These are phyloP conservation scores for Priocnemis perturbator DNA, from an alignment of 2,888 invertebrate species.

Conservation along the genomic window DNA sequence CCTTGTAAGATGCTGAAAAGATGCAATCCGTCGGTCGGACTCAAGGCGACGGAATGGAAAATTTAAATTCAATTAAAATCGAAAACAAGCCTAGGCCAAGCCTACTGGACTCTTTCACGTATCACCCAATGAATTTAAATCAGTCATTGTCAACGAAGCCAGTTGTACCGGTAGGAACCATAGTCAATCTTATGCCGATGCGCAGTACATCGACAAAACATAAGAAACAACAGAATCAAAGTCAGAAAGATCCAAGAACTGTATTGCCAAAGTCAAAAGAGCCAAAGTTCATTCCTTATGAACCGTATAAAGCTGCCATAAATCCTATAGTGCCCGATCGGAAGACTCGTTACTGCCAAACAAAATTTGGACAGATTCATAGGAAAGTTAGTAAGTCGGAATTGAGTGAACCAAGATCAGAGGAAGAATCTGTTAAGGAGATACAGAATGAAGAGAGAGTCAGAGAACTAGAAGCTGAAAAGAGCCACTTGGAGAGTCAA, in stretches of 20 bases:
- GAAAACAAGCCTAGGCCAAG: slow-evolving; percentile 63
- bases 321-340: slow-evolving; percentile 82
- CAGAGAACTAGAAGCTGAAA: slow-evolving; percentile 74
- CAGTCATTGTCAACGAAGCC: slow-evolving; percentile 72
- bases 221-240: slow-evolving; percentile 76
- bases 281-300: slow-evolving; percentile 91
- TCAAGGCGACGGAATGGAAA: slow-evolving; percentile 89
- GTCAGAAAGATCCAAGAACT: slow-evolving; percentile 75
- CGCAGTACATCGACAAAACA: slow-evolving; percentile 77
- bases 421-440: no score
- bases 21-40: slow-evolving; percentile 76
- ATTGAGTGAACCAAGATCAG: neutral
- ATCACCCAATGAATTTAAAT: slow-evolving; percentile 73
- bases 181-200: slow-evolving; percentile 79
- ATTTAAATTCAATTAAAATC: slow-evolving; percentile 63
- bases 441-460: slow-evolving; percentile 69
- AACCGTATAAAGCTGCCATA: slow-evolving; percentile 91
- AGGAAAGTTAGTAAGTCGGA: slow-evolving; percentile 78
- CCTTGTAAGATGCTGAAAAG: slow-evolving; percentile 55
- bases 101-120: slow-evolving; percentile 72
- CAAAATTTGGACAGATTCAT: slow-evolving; percentile 72
- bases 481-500: slow-evolving; percentile 85
- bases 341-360: slow-evolving; percentile 52
- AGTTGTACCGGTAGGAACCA: slow-evolving; percentile 77
- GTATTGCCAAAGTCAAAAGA: slow-evolving; percentile 73